Base-by-base conservation (phyloP, 1,140 invertebrate genomes). In the Zaprionus vittiger region DNA sequence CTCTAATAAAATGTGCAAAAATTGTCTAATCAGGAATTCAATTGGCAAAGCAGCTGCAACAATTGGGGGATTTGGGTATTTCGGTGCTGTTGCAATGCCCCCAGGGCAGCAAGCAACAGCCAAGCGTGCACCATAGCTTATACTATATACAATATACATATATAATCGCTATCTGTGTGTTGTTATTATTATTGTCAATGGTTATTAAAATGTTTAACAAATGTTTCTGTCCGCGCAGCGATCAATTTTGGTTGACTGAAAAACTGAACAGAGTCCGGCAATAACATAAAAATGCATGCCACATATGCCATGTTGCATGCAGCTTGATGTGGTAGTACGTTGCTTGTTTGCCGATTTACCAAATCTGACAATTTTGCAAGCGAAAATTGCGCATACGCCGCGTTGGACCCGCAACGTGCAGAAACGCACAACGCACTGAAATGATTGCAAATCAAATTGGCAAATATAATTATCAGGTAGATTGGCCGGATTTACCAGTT, bases 201-300 rank as follows among this genome's bases (percentile, higher is more conserved):
- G 82, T 84, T 84, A 84, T 85, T 85, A 85, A 82, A 85, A 85
- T 85, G 83, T 85, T 85, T 85, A 82, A 85, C 83, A 85, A 85
- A 86, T 85, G 83, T 85, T 86, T 71, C 77, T 77, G 77, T 79
- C 67, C 63, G 31, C 61, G n/a, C 22, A n/a, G 70, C 79, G 70
- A 79, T 81, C 82, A 65, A 81, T 52, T 22, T 52, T 52, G 9
- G 20, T 65, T 63, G 69, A 65, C 82, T 34, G 31, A 80, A 77
- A 80, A 78, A 80, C 77, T 64, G 66, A 38, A 73, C 81, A 52
- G 22, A 17, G 41, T 17, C 24, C 26, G 68, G 68, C 56, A 86
- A 81, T 81, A 86, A 79, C 71, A 83, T 59, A 77, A 65, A 83
- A 87, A 87, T 86, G 80, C 73, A 73, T 85, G 77, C 84, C 80